Percentiles rank a stretch among this genome's conserved stretches.
Evolutionary conservation across 2,797 vertebrate genomes (phyloP).

Genomic region (Labroides dimidiatus): DNA sequence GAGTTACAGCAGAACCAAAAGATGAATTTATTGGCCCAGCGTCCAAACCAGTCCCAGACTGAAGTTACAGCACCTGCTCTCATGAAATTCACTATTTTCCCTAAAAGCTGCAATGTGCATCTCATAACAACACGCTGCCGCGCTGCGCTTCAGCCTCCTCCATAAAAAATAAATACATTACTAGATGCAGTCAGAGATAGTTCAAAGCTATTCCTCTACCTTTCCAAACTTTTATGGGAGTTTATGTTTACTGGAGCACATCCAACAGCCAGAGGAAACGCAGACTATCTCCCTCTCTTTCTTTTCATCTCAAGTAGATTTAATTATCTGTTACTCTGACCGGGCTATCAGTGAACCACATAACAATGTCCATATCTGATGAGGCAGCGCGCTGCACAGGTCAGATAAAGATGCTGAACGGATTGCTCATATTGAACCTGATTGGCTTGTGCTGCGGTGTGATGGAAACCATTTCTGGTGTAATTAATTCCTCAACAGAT

Average conservation of each 20-base stretch:
- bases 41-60: conserved; percentile 8
- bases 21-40: conserved; percentile 1
- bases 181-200: conserved; percentile 23
- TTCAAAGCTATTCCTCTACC: conserved; percentile 39
- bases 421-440: conserved; percentile 41
- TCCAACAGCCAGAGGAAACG: conserved; percentile 24
- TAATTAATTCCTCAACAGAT: conserved; percentile 40
- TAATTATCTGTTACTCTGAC: conserved; percentile 41
- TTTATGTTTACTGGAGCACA: conserved; percentile 14
- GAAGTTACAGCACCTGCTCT: conserved; percentile 8
- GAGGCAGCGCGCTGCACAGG: conserved; percentile 33
- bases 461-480: conserved; percentile 14
- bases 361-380: conserved; percentile 48
- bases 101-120: conserved; percentile 42
- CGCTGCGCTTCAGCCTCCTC: conserved; percentile 19
- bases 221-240: conserved; percentile 31
- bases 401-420: conserved; percentile 45
- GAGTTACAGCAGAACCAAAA: not conserved
- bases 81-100: conserved; percentile 25
- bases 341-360: conserved; percentile 26
- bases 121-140: conserved; percentile 33
- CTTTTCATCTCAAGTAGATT: conserved; percentile 14
- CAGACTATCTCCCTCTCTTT: conserved; percentile 5
- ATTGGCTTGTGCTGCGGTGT: conserved; percentile 32
- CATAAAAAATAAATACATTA: conserved; percentile 49